Evolutionary conservation across 2,888 invertebrate genomes (phyloP), one percentile per base, ranked within the genome.

Genomic region (Agrilus mali): DNA sequence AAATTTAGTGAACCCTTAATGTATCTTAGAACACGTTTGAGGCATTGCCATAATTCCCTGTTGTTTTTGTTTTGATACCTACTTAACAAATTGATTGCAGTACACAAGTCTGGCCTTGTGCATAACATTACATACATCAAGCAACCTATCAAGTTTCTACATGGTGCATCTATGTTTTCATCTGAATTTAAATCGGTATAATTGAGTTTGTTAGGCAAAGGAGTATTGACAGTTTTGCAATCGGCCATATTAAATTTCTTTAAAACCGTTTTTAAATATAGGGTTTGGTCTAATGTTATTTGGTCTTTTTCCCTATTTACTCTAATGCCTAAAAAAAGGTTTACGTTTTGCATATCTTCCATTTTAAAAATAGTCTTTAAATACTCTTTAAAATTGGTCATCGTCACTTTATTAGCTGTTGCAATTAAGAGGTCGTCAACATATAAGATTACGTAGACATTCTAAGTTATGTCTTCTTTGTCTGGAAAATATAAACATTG

Each of bases 231-330:
- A 14, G 44, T 33, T 10, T 53, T 48, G 47, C 36, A 46, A 38
- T 35, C 53, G 50, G 16, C 46, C 48, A 48, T 55, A 40, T 54
- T 47, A 47, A 50, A 53, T 45, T 48, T 50, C 32, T 38, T 46
- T 43, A 55, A 43, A 12, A 55, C 38, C 33, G 41, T 45, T 42
- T 48, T 47, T 27, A 53, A 46, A 32, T 50, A 53, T 38, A 33
- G 13, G 43, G 33, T 47, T 22, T 53, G 48, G 35, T 47, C 46
- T 15, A 48, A 17, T 32, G 45, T 38, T 36, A 53, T 33, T 41
- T 31, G n/a, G n/a, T n/a, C n/a, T n/a, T n/a, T n/a, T n/a, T n/a
- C n/a, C n/a, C n/a, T n/a, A 17, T 46, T 14, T 36, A 53, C 34
- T 47, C 39, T 45, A 16, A 53, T 53, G 22, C 50, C 53, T 4